phyloP scores from a whole-genome alignment of 2,797 vertebrate genomes.

The Allobates femoralis region DNA sequence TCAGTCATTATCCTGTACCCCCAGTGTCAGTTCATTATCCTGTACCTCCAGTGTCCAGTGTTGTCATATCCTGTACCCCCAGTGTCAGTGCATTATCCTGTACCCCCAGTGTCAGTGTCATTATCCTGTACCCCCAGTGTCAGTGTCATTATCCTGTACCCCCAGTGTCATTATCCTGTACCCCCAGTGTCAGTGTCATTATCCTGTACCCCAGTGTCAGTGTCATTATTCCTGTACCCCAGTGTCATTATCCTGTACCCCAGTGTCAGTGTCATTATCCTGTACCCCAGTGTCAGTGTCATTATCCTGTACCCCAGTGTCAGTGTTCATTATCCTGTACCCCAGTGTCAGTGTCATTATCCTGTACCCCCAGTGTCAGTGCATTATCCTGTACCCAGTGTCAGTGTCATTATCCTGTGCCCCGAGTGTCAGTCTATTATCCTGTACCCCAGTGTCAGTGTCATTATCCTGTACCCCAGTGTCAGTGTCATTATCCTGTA shows the following conservation, averaged over 20 bases:
- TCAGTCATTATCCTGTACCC: not conserved
- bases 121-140: not conserved
- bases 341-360: not conserved
- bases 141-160: not conserved
- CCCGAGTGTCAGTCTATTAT: too few relatives aligned
- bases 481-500: not conserved
- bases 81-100: not conserved
- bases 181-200: not conserved
- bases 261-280: not conserved
- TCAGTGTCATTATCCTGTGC: too few relatives aligned
- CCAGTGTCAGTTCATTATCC: slow-evolving; percentile 3
- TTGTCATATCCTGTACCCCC: not conserved
- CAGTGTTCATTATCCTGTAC: not conserved
- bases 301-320: too few relatives aligned
- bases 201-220: not conserved
- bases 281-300: not conserved
- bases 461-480: not conserved
- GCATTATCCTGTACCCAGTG: not conserved
- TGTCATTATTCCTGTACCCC: not conserved
- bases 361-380: not conserved
- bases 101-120: slow-evolving; percentile 9
- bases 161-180: not conserved
- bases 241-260: not conserved
- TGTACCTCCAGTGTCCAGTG: not conserved
- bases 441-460: not conserved